Evolutionary conservation across 1,140 invertebrate genomes (phyloP), one percentile per base, ranked within the genome.

Genomic region (Achroia grisella): DNA sequence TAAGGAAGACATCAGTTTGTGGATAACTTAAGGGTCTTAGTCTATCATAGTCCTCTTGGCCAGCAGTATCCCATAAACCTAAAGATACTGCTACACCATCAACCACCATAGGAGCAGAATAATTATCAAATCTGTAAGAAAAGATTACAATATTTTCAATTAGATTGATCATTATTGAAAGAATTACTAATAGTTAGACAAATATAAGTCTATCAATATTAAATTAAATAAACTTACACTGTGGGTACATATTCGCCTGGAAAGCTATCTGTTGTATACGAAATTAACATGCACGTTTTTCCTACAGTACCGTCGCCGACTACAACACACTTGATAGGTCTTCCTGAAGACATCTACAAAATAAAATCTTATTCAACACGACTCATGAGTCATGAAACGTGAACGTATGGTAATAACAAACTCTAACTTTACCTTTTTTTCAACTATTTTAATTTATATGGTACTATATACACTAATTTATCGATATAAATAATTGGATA

Each of bases 231-330:
- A 56, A 92, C 93, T 93, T 88, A 96, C 94, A 96, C 95, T 71
- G 96, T 97, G 66, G 96, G 96, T 54, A 98, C 96, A 91, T 98
- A 98, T 93, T 98, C 96, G 56, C 97, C 97, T 44, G 97, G 97
- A 90, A 99, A 99, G 88, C 96, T 98, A 79, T 99, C 97, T 58
- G 97, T 99, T 17, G 97, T 99, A 74, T 99, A 99, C 30, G 97
- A 98, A 83, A 99, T 99, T 65, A 99, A 89, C 96, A 98, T 98
- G 87, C 97, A 99, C 29, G 97, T 99, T 90, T 99, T 99, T 71
- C 97, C 97, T 48, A 99, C 97, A 27, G 97, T 98, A 50, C 86
- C 86, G 79, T 94, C 93, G 11, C 93, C 96, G 46, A 98, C 96
- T 10, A 98, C 96, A 48, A 98, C 97, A 91, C 97, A 98, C 86